Percentiles rank a stretch among this genome's conserved stretches.
phyloP scores from a whole-genome alignment of 2,888 invertebrate genomes.

The Epiblema foenella region DNA sequence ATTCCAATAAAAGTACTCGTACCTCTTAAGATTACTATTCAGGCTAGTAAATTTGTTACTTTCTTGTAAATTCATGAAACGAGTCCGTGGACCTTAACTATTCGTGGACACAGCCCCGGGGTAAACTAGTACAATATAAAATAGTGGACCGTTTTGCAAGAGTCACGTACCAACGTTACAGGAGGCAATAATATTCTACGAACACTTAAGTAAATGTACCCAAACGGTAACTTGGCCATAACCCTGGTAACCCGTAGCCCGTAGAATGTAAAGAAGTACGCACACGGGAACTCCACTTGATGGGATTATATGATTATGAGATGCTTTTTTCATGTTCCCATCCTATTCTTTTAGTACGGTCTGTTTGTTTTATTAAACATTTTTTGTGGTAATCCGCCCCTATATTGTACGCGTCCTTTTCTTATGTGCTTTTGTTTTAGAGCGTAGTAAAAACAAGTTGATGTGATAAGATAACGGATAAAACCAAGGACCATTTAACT shows the following conservation, averaged over 20 bases:
- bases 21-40: no score
- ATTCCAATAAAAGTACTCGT: no score
- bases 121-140: neutral
- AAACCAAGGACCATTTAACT: neutral
- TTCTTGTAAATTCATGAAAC: no score
- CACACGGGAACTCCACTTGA: constrained; percentile 65
- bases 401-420: constrained; percentile 27
- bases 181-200: constrained; percentile 39
- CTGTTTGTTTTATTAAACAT: constrained; percentile 59
- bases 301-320: constrained; percentile 71
- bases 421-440: constrained; percentile 35
- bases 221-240: constrained; percentile 33
- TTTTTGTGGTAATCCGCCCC: constrained; percentile 49
- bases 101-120: neutral
- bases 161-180: constrained; percentile 17
- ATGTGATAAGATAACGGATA: constrained; percentile 33
- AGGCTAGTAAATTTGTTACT: no score
- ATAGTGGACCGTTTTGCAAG: constrained; percentile 1
- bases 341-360: constrained; percentile 65
- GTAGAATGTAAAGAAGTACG: constrained; percentile 58
- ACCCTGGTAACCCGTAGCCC: constrained; percentile 34
- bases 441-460: constrained; percentile 30
- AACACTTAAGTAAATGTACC: constrained; percentile 35
- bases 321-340: constrained; percentile 72
- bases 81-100: no score